These are phyloP conservation scores for Sciurus vulgaris DNA, from an alignment of 2,797 vertebrate genomes.

Conservation along the genomic window DNA sequence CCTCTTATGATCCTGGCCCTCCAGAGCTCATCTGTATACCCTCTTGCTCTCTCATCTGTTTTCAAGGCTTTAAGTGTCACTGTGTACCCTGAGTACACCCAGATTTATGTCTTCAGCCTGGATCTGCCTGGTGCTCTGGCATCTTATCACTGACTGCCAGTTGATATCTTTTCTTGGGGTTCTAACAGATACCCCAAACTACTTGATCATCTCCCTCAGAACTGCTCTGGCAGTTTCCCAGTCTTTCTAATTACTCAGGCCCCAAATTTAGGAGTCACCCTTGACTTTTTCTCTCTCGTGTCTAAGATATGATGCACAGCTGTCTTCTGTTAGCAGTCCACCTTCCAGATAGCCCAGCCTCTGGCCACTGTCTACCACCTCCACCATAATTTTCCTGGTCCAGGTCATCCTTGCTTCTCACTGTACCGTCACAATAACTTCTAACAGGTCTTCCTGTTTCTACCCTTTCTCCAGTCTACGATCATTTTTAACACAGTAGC, in stretches of 20 bases:
- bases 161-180: not conserved
- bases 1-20: not conserved
- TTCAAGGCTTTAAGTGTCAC: not conserved
- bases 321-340: not conserved
- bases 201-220: too few relatives aligned
- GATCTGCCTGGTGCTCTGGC: not conserved
- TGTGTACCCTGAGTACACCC: too few relatives aligned
- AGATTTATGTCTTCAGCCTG: not conserved
- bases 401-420: not conserved
- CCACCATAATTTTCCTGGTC: not conserved
- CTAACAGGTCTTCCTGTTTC: not conserved
- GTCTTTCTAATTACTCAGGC: not conserved
- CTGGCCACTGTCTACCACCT: not conserved
- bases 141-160: not conserved
- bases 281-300: not conserved
- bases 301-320: too few relatives aligned
- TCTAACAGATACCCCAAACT: too few relatives aligned
- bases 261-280: not conserved
- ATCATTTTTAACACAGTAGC: not conserved
- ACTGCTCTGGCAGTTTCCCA: too few relatives aligned
- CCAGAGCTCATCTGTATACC: fast-evolving
- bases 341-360: not conserved
- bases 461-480: not conserved
- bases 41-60: too few relatives aligned
- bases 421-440: not conserved